phyloP scores from a whole-genome alignment of 2,113 vertebrate genomes.

The Podilymbus podiceps region DNA sequence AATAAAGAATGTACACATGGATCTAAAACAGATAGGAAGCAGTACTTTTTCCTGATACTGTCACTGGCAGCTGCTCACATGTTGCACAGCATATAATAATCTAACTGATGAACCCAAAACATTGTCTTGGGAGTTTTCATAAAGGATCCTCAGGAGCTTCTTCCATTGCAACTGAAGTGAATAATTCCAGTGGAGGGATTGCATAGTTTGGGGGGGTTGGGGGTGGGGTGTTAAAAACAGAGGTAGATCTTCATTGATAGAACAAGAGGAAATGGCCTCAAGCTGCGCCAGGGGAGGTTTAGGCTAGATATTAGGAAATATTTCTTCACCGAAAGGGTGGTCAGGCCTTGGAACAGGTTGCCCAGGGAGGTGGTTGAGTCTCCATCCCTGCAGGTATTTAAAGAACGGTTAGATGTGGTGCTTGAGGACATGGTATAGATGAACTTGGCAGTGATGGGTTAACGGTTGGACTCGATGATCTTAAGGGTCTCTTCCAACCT shows the following conservation, averaged over 20 bases:
- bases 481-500: too few species aligned
- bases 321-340: too few species aligned
- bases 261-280: too few species aligned
- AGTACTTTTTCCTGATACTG: not conserved
- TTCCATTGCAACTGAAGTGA: not conserved
- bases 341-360: too few species aligned
- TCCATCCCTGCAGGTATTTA: too few species aligned
- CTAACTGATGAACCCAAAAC: not conserved
- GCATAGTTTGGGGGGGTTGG: accelerated
- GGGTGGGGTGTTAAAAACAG: not conserved
- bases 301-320: too few species aligned
- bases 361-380: too few species aligned
- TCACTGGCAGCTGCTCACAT: not conserved
- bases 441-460: too few species aligned
- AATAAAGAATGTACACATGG: not conserved
- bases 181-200: not conserved
- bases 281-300: too few species aligned
- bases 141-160: not conserved
- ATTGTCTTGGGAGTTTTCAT: not conserved
- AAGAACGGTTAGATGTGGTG: too few species aligned
- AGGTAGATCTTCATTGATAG: not conserved
- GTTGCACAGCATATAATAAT: not conserved
- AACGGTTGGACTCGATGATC: too few species aligned
- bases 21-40: not conserved
- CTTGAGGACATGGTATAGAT: too few species aligned